Evolutionary conservation across 2,113 vertebrate genomes (phyloP), one percentile per base, ranked within the genome.

Genomic region (Bufo gargarizans): DNA sequence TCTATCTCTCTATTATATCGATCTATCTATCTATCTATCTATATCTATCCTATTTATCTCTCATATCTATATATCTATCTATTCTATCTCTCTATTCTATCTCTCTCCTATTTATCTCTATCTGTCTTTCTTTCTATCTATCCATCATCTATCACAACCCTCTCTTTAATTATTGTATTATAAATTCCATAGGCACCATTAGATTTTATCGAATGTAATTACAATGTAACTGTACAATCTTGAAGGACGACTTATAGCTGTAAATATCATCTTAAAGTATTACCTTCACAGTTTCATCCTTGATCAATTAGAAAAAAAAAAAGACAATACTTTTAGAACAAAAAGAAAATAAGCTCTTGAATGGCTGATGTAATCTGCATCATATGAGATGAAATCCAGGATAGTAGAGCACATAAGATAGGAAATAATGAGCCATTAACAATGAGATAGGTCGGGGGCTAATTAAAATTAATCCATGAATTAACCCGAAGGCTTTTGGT

Each of bases 391-490:
- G 87, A 83, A 77, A 86, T 69, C 8, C n/a, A 56, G 67, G n/a
- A 86, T 79, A 50, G 72, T 9, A 53, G 63, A 67, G 61, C 65
- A 19, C 5, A 22, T 20, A 19, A 87, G 87, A 89, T 89, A 89
- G 78, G 74, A 67, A 76, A 82, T 82, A 82, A 82, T 88, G 79
- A 82, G 43, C 33, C 12, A 33, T 50, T 88, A 74, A 89, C 71
- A 89, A 71, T 71, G 17, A n/a, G n/a, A 85, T 79, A 88, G 84
- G 74, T 84, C n/a, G 6, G 67, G 63, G 87, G 50, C 87, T 78
- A n/a, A 90, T 91, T 93, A 89, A 90, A 91, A 90, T 92, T 67
- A 90, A 80, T 16, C 72, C 87, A 87, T 56, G 12, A 87, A 87
- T 65, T 91, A 89, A 89, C 89, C 86, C 85, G 78, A 89, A 89